phyloP scores from a whole-genome alignment of 2,113 vertebrate species.

The Pelecanus crispus region DNA sequence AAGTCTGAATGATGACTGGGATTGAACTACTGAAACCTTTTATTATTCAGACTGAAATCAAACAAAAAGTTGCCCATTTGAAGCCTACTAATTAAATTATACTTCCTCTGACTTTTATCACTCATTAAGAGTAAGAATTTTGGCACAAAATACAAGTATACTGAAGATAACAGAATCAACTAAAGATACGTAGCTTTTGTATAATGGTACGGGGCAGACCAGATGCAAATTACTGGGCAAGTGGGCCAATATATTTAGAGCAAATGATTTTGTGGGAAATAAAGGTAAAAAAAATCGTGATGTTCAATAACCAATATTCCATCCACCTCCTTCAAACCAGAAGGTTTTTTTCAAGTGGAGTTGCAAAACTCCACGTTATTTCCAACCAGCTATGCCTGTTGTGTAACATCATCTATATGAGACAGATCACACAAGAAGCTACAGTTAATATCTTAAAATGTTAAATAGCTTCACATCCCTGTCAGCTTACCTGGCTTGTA shows the following conservation, averaged over 20 bases:
- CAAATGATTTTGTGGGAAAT: neutral
- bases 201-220: neutral
- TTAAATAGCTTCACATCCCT: slow-evolving; percentile 30
- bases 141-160: slow-evolving; percentile 30
- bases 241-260: neutral
- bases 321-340: neutral
- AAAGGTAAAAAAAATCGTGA: neutral
- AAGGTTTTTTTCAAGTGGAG: neutral
- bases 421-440: neutral
- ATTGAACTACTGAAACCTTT: slow-evolving; percentile 64
- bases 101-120: slow-evolving; percentile 49
- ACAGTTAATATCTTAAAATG: slow-evolving; percentile 4
- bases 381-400: neutral
- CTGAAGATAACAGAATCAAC: slow-evolving; percentile 26
- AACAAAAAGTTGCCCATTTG: slow-evolving; percentile 62
- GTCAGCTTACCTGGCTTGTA: slow-evolving; percentile 96
- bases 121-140: slow-evolving; percentile 51
- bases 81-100: slow-evolving; percentile 66
- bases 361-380: neutral
- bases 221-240: neutral
- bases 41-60: slow-evolving; percentile 64
- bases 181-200: neutral
- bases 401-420: neutral
- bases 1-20: slow-evolving; percentile 63
- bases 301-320: neutral